These are phyloP conservation scores for Carassius gibelio DNA, from an alignment of 2,113 vertebrate genomes.

Conservation along the genomic window DNA sequence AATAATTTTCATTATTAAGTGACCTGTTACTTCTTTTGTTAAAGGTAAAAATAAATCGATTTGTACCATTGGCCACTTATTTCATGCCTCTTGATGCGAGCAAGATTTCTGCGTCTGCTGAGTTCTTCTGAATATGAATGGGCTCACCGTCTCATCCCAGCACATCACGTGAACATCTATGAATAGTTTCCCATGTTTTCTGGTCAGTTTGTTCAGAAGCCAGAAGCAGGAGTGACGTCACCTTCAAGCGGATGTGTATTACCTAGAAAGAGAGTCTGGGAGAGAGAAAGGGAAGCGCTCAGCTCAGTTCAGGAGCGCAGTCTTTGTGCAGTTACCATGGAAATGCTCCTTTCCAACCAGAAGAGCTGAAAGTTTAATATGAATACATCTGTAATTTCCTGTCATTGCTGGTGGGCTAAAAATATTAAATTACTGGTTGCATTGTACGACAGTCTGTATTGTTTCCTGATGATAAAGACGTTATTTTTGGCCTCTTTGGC, in stretches of 20 bases:
- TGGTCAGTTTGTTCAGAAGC: neutral
- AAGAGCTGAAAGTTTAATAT: constrained; percentile 57
- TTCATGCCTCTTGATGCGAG: neutral
- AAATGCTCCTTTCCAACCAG: constrained; percentile 47
- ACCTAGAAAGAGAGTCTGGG: neutral
- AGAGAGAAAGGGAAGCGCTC: constrained; percentile 43
- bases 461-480: constrained; percentile 49
- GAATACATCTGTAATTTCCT: constrained; percentile 58
- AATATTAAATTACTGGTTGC: constrained; percentile 55
- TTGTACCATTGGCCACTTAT: neutral
- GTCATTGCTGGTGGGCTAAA: constrained; percentile 50
- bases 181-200: neutral
- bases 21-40: neutral
- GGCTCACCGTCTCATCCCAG: neutral
- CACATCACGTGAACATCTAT: neutral
- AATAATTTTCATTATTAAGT: neutral
- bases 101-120: too few species aligned
- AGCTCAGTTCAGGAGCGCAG: constrained; percentile 19
- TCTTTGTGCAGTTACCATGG: constrained; percentile 60
- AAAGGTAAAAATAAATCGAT: too few species aligned
- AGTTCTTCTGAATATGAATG: neutral
- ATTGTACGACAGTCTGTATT: constrained; percentile 51
- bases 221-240: neutral
- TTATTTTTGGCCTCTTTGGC: constrained; percentile 11
- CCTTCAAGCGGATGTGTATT: too few species aligned